Base-by-base conservation (phyloP, 2,113 vertebrate species). In the Xiphophorus hellerii region DNA sequence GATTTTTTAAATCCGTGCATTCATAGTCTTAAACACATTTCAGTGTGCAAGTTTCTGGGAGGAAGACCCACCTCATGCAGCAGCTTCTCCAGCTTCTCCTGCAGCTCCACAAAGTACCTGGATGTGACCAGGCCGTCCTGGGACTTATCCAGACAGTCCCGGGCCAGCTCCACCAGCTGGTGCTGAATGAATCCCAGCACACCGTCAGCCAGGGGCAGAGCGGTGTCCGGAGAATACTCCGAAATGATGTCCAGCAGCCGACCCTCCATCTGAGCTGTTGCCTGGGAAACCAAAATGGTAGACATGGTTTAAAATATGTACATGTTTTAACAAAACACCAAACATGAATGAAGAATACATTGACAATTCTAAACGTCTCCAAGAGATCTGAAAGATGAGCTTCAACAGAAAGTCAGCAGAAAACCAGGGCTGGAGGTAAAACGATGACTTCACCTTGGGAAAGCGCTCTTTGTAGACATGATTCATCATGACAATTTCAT, bases 401-500 rank as follows among this genome's bases (percentile, higher is more conserved):
- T 65, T 12, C 15, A 29, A 2, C 6, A 8, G 61, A 51, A 22
- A 42, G 0, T 33, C 6, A 10, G 25, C 28, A 62, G 3, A 78
- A 29, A n/a, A 13, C 4, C 22, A 42, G 6, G 29, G 1, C 17
- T 58, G 30, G 31, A 22, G 1, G 25, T 3, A 27, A 42, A 54
- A n/a, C 1, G 20, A 11, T 1, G 14, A 44, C 25, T 81, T 73
- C 92, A 98, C 97, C 96, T 97, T 99, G 3, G 97, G 97, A 87
- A 98, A 99, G 35, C 97, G 93, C 82, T 99, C 97, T 88, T 97
- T 97, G 94, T 99, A 99, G 77, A 99, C 97, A 1, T 98, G 97
- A 87, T 99, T 98, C 97, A 98, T 98, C 97, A 98, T 98, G 83
- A 98, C 95, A 30, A 98, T 95, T 89, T 99, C 97, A 11, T 97